Percentiles rank a stretch among this genome's conserved stretches.
phyloP scores from a whole-genome alignment of 2,113 vertebrate genomes.

The Polyodon spathula region DNA sequence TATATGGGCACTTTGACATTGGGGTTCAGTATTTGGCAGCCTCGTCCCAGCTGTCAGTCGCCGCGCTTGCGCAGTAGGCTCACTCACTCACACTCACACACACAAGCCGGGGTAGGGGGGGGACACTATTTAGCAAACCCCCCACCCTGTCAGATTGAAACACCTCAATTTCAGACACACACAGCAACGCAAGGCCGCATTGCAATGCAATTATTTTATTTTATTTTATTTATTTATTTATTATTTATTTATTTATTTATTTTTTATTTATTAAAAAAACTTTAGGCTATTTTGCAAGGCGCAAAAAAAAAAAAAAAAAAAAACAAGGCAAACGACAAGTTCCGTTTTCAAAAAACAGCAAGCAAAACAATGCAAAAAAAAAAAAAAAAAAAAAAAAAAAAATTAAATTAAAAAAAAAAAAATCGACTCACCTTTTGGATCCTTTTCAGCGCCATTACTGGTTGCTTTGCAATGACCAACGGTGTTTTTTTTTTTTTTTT shows the following conservation, averaged over 20 bases:
- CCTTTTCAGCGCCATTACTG: constrained; percentile 70
- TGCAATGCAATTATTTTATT: too few species aligned
- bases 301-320: not conserved
- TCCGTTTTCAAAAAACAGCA: not conserved
- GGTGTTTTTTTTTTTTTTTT: too few species aligned
- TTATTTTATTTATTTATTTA: too few species aligned
- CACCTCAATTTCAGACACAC: not conserved
- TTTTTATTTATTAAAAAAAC: too few species aligned
- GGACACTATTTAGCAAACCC: constrained; percentile 13
- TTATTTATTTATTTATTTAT: too few species aligned
- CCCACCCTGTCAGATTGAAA: not conserved
- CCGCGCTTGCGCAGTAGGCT: constrained; percentile 26
- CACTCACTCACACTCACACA: constrained; percentile 13
- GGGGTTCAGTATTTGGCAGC: constrained; percentile 58
- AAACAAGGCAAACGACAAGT: too few species aligned
- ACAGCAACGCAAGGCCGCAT: not conserved
- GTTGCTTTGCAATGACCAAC: constrained; percentile 38
- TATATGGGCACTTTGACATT: constrained; percentile 60
- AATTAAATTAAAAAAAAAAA: constrained; percentile 17
- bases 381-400: constrained; percentile 10
- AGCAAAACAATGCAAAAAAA: not conserved
- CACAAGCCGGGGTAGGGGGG: constrained; percentile 1
- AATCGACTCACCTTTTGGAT: constrained; percentile 66
- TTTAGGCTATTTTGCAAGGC: too few species aligned
- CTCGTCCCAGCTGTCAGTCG: constrained; percentile 47